phyloP scores from a whole-genome alignment of 2,888 invertebrate genomes.

The Trilocha varians region DNA sequence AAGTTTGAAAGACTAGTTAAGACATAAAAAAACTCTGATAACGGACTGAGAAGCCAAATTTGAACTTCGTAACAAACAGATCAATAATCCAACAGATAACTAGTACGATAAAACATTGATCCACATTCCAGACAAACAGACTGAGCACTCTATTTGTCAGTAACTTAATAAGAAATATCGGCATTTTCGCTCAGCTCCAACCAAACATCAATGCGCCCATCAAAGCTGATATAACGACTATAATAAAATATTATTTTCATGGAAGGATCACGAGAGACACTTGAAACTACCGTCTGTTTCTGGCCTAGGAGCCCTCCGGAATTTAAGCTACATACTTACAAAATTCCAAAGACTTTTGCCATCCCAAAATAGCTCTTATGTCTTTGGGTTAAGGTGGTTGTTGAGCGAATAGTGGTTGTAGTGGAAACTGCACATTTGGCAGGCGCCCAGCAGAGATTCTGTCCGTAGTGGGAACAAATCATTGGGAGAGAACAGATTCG shows the following conservation, averaged over 20 bases:
- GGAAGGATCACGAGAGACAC: constrained; percentile 51
- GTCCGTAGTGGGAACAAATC: constrained; percentile 66
- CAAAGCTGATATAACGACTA: constrained; percentile 36
- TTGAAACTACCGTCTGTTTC: constrained; percentile 37
- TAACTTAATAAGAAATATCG: constrained; percentile 5
- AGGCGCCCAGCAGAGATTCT: constrained; percentile 60
- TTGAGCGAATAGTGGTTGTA: constrained; percentile 14
- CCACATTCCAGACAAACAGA: background rate
- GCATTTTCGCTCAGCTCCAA: constrained; percentile 23
- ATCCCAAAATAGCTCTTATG: constrained; percentile 22
- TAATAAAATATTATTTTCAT: constrained; percentile 66
- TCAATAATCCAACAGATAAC: background rate
- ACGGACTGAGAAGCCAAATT: too few species aligned
- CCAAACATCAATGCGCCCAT: constrained; percentile 28
- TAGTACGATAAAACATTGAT: background rate
- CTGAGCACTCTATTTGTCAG: background rate
- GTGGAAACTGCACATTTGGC: constrained; percentile 61
- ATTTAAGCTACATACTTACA: constrained; percentile 51
- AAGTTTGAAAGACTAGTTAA: too few species aligned
- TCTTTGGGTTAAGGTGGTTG: constrained; percentile 11
- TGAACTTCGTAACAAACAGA: too few species aligned
- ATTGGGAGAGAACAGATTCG: constrained; percentile 68
- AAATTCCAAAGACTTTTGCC: constrained; percentile 12
- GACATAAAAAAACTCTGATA: too few species aligned
- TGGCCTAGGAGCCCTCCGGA: constrained; percentile 42